phyloP scores from a whole-genome alignment of 2,888 invertebrate genomes.

The Zaprionus bogoriensis region DNA sequence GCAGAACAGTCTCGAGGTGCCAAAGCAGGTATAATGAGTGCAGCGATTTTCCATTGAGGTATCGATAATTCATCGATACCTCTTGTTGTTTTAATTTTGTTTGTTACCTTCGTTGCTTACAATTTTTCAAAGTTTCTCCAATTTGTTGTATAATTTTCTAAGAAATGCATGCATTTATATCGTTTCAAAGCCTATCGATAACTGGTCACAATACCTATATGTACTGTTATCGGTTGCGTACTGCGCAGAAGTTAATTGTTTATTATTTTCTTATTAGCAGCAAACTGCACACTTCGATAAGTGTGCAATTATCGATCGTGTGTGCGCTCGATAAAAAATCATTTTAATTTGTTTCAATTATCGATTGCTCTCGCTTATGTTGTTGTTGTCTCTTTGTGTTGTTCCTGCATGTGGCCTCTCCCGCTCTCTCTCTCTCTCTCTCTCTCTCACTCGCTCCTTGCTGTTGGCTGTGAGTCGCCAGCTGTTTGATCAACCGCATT shows the following conservation, averaged over 20 bases:
- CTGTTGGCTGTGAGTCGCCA: not conserved
- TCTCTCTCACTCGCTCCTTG: not conserved
- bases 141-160: not conserved
- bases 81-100: not conserved
- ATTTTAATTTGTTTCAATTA: not conserved
- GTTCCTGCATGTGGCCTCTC: conserved; percentile 14
- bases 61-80: not conserved
- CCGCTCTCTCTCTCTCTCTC: not conserved
- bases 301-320: not conserved
- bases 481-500: conserved; percentile 5
- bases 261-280: too few relatives aligned
- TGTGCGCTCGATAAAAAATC: not conserved
- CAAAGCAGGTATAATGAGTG: conserved; percentile 87
- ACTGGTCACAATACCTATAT: not conserved
- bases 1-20: conserved; percentile 94
- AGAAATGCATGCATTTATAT: not conserved
- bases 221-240: not conserved
- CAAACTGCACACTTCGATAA: too few relatives aligned
- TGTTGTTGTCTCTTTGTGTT: conserved; percentile 9
- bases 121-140: not conserved
- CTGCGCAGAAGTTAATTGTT: not conserved
- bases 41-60: not conserved
- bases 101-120: not conserved
- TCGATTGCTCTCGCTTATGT: not conserved
- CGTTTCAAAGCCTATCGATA: not conserved